Percentiles rank a stretch among this genome's conserved stretches.
Conservation (phyloP, 2,113 vertebrate genomes). For the Camelus dromedarius region DNA sequence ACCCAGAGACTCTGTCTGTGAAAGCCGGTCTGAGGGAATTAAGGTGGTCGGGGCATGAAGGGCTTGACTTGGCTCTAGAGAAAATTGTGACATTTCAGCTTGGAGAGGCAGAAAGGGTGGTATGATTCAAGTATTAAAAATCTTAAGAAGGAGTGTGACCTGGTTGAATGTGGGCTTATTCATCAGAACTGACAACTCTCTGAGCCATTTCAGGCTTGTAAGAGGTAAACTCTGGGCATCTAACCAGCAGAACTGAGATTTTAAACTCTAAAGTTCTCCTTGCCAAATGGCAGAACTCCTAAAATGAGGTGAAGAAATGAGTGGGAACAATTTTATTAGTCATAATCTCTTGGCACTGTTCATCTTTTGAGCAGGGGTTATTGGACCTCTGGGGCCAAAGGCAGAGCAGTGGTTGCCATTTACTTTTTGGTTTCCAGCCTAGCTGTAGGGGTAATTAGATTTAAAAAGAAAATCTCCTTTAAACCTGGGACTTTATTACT, state of each 20-base stretch:
- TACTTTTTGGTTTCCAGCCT: slow-evolving; percentile 52
- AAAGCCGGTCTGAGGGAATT: not conserved
- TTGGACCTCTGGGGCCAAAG: not conserved
- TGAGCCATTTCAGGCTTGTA: slow-evolving; percentile 13
- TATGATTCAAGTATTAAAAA: not conserved
- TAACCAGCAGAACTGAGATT: not conserved
- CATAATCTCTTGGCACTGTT: slow-evolving; percentile 21
- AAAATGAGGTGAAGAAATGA: slow-evolving; percentile 12
- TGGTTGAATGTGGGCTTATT: not conserved
- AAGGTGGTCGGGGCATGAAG: not conserved
- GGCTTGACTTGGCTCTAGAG: not conserved
- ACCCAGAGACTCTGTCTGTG: not conserved
- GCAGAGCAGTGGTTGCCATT: slow-evolving; percentile 25
- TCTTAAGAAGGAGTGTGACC: not conserved
- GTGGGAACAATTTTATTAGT: not conserved
- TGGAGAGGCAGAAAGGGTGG: not conserved
- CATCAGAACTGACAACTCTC: not conserved
- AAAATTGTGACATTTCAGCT: not conserved
- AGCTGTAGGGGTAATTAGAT: not conserved
- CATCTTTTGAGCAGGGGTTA: not conserved
- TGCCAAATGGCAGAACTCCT: slow-evolving; percentile 50
- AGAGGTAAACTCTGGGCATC: slow-evolving; percentile 53
- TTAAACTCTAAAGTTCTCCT: not conserved
- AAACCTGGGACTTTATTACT: slow-evolving; percentile 55
- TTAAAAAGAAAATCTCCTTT: slow-evolving; percentile 31